Evolutionary conservation across 2,797 vertebrate genomes (phyloP), one percentile per base, ranked within the genome.

Genomic region (Clarias laeviceps): DNA sequence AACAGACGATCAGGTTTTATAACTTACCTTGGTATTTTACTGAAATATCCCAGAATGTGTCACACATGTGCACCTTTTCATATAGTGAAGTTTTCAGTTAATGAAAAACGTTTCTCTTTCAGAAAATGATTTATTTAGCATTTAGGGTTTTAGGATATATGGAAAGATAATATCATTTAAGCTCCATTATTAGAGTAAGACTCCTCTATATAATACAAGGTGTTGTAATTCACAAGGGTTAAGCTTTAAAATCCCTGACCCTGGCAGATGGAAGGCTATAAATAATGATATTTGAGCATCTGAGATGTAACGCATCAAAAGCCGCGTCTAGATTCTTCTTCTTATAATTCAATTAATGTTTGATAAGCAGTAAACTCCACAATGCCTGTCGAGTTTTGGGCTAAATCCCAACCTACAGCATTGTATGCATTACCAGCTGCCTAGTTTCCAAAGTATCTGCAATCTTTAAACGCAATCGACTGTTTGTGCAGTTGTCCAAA

Each of bases 1-100:
- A 40, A 82, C 57, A 24, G 54, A 32, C 73, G 72, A 80, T 76
- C 56, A 65, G 78, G 66, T 81, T 88, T 87, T 65, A 64, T 68
- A 78, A 76, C 70, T 88, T 73, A 88, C 80, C 85, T 82, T 87
- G 86, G 86, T 82, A 86, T 86, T 87, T 83, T 61, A 62, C 74
- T 40, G 85, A 84, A 61, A 61, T 37, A 62, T 59, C 85, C 22
- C 85, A 66, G 57, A 40, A 40, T 40, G 37, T 7, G 37, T 40
- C 37, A 73, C 17, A 7, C 9, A 7, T 54, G 40, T 74, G 45
- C 2, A 7, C n/a, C 8, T 54, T 12, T 7, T 69, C 27, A 66
- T 29, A 68, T 20, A 11, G 7, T 34, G 37, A 40, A 22, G 72
- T 54, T 74, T 54, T 54, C 45, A 8, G 45, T 74, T 7, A 56